Base-by-base conservation (phyloP, 2,113 vertebrate genomes). In the Petaurus breviceps region DNA sequence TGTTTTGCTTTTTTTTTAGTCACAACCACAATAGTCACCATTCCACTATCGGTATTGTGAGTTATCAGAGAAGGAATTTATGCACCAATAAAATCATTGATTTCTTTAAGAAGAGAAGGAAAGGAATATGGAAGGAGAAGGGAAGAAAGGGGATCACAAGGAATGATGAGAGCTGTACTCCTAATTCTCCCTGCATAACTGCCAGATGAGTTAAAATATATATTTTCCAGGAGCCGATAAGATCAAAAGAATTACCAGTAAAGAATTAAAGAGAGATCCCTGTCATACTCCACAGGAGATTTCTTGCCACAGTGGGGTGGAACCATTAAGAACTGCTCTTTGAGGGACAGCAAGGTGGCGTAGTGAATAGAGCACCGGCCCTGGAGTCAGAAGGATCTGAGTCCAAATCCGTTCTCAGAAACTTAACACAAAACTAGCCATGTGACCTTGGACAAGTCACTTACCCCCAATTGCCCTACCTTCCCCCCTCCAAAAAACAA, bases 141-240 rank as follows among this genome's bases (percentile, higher is more conserved):
- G 26, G 61, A 94, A 90, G 54, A 53, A 77, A 49, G 47, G 47
- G 47, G 47, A 49, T 49, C 47, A 49, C 47, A 46, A n/a, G 90
- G 57, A 16, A 92, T 49, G 19, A 31, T 10, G 25, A 47, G 51
- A 94, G 51, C 25, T 92, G n/a, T 19, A 0, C 14, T 51, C 25
- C 2, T 49, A 90, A 51, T 57, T 93, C 16, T 9, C 54, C 12
- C 68, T 3, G n/a, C 54, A 6, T 52, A 50, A 51, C 55, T 1
- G 22, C 68, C 91, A 31, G 49, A 7, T 0, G 19, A 89, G 89
- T 52, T 2, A 6, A 94, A 57, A 46, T 50, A 8, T 90, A 0
- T 23, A 1, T 53, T 4, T 84, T 95, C 92, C 96, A 97, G 96
- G 95, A 96, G 96, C 93, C 49, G 53, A 96, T 93, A 94, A 93